A percentile compares a stretch with the other conserved stretches of the same genome.
Evolutionary conservation across 2,888 invertebrate species (phyloP).

Genomic region (Drosophila anomalata): DNA sequence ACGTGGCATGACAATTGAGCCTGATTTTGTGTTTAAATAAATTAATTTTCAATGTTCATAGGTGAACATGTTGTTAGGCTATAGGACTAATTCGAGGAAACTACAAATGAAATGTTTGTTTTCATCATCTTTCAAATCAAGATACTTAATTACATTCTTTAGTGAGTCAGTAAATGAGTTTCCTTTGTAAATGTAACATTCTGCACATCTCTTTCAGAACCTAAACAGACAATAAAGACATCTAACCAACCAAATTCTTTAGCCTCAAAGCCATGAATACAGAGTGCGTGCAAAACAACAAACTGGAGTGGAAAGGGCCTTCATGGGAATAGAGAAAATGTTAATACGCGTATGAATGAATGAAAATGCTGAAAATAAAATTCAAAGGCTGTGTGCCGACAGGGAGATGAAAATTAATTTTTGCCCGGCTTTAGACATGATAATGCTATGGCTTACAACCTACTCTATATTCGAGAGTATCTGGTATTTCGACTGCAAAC

Average conservation of each 20-base stretch:
- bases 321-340: slow-evolving; percentile 10
- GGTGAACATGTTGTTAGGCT: neutral
- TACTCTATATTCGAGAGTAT: neutral
- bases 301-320: slow-evolving; percentile 15
- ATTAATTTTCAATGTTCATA: slow-evolving; percentile 10
- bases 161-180: neutral
- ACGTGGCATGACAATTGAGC: slow-evolving; percentile 10
- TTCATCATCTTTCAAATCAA: neutral
- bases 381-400: slow-evolving; percentile 4
- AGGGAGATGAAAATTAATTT: slow-evolving; percentile 26
- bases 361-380: slow-evolving; percentile 21
- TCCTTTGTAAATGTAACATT: neutral
- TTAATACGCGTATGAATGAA: slow-evolving; percentile 38
- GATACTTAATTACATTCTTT: slow-evolving; percentile 4
- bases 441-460: slow-evolving; percentile 24
- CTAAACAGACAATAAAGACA: slow-evolving; percentile 26
- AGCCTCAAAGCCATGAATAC: slow-evolving; percentile 31
- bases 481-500: slow-evolving; percentile 9
- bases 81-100: neutral
- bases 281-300: slow-evolving; percentile 23
- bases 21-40: slow-evolving; percentile 15
- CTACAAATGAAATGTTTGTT: neutral
- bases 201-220: slow-evolving; percentile 14
- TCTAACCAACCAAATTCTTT: slow-evolving; percentile 19
- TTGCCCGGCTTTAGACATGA: slow-evolving; percentile 16